Conservation (phyloP, 2,888 invertebrate species). For the Craniophora ligustri region DNA sequence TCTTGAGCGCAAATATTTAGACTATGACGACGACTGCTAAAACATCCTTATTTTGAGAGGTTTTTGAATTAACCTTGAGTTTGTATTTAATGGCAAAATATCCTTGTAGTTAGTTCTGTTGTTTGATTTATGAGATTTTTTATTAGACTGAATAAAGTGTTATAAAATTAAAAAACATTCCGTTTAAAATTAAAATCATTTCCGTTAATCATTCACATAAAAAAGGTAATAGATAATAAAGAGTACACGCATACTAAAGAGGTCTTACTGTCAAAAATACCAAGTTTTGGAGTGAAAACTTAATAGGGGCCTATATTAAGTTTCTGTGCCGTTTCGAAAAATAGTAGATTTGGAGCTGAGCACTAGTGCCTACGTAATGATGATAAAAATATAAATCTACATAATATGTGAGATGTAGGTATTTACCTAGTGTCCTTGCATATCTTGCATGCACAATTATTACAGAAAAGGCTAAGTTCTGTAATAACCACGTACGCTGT, state of each 20-base stretch:
- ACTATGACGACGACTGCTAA: background rate
- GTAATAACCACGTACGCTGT: slow-evolving; percentile 13
- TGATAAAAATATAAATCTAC: background rate
- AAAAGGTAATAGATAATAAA: too few relatives aligned
- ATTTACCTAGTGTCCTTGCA: too few relatives aligned
- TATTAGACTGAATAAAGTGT: background rate
- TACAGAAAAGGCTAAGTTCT: background rate
- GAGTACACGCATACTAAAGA: too few relatives aligned
- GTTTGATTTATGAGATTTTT: background rate
- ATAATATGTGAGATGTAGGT: background rate
- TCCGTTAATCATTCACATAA: too few relatives aligned
- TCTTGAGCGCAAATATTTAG: slow-evolving; percentile 11
- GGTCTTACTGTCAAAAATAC: too few relatives aligned
- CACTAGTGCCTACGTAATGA: too few relatives aligned
- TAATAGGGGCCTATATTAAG: too few relatives aligned
- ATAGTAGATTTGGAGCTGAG: too few relatives aligned
- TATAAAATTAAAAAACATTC: too few relatives aligned
- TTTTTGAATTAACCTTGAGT: slow-evolving; percentile 1
- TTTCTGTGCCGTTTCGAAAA: too few relatives aligned
- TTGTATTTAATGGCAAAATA: slow-evolving; percentile 2
- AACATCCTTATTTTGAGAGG: slow-evolving; percentile 2
- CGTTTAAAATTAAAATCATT: too few relatives aligned
- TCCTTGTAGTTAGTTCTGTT: slow-evolving; percentile 1
- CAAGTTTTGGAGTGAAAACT: too few relatives aligned
- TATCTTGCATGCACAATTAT: background rate